Conservation (phyloP, 2,797 vertebrate species). For the Lacerta bilineata region DNA sequence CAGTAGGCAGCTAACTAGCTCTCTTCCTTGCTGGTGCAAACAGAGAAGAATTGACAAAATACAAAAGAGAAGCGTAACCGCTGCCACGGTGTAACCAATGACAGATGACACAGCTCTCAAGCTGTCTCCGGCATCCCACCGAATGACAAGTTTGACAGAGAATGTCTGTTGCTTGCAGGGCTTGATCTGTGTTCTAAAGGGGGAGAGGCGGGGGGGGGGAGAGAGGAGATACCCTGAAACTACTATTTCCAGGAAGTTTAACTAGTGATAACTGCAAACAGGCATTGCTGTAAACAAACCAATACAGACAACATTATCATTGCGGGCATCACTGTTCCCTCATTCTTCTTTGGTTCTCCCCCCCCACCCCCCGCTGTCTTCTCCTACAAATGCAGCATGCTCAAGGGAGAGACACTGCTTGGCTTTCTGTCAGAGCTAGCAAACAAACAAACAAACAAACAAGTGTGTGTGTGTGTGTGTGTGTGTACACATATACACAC, state of each 20-base stretch:
- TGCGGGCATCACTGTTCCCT: background rate
- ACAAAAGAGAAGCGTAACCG: slow-evolving; percentile 26
- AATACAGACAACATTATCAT: slow-evolving; percentile 25
- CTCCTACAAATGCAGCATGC: slow-evolving; percentile 29
- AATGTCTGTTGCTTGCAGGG: slow-evolving; percentile 8
- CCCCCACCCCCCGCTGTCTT: background rate
- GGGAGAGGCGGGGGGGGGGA: background rate
- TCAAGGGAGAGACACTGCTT: background rate
- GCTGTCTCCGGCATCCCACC: slow-evolving; percentile 55
- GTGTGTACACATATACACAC: slow-evolving; percentile 12
- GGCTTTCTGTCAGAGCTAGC: background rate
- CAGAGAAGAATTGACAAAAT: slow-evolving; percentile 37
- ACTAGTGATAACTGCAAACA: slow-evolving; percentile 46
- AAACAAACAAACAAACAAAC: background rate
- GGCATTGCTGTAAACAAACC: slow-evolving; percentile 50
- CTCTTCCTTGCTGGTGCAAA: slow-evolving; percentile 42
- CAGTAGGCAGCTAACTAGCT: slow-evolving; percentile 8
- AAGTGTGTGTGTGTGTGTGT: too few relatives aligned
- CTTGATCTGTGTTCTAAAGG: slow-evolving; percentile 50
- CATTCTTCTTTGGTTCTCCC: background rate
- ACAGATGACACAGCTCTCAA: slow-evolving; percentile 48
- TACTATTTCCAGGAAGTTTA: slow-evolving; percentile 47
- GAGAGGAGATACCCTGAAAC: background rate
- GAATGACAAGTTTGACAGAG: slow-evolving; percentile 63
- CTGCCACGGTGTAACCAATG: slow-evolving; percentile 11